Base-by-base conservation (phyloP, 2,113 vertebrate genomes). In the Prinia subflava region DNA sequence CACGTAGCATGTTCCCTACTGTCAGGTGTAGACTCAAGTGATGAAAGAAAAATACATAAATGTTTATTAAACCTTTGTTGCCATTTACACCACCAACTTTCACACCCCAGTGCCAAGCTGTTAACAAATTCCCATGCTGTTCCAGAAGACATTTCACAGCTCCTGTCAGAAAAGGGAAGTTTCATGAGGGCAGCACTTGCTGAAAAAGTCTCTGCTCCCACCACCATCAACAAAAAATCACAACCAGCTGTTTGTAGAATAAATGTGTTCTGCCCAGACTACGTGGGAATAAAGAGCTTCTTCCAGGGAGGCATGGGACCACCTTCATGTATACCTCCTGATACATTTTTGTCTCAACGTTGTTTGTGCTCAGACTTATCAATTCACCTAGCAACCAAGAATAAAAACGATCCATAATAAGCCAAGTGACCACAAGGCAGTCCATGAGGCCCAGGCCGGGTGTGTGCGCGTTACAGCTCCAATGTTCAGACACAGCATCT, bases 11-110 rank as follows among this genome's bases (percentile, higher is more conserved):
- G 87, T 80, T 94, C 92, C 75, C 70, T 52, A 86, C 49, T 59
- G 75, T 95, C 96, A 97, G 94, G 90, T 96, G 59, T 67, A 95
- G 75, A 88, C 59, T 90, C 27, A 7, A 95, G 71, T 27, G 91
- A 97, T 88, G 87, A 95, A 94, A 93, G 87, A 89, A 94, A 97
- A 95, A 95, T 90, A 95, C 55, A 90, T 93, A 85, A 95, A 96
- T 95, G 95, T 96, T 97, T 95, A 97, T 95, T 95, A 97, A 96
- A 95, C 89, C 91, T 95, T 90, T 94, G 85, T 83, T 92, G 94
- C 93, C 92, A 93, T 95, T 96, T 94, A 91, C 93, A 95, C 84
- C 89, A 95, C 75, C 82, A 95, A 77, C 84, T 97, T 96, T 95
- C 94, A 95, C 96, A 95, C 82, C 78, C 84, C 64, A 37, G 75